phyloP scores from a whole-genome alignment of 2,888 invertebrate species.

The Oscheius myriophilus region DNA sequence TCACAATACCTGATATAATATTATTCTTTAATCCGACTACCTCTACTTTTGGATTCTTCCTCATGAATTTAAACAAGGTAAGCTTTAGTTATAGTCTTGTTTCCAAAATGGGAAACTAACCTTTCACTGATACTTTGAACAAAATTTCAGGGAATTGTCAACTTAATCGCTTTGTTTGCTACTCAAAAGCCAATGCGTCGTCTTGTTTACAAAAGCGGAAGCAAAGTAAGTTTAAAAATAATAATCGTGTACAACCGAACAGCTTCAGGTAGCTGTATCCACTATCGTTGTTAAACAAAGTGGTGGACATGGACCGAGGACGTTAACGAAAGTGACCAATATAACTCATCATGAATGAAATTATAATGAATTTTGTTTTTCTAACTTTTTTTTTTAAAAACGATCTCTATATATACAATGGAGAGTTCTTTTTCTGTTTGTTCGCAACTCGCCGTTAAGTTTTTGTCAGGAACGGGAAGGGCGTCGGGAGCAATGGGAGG shows the following conservation, averaged over 20 bases:
- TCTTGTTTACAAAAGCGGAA: conserved; percentile 31
- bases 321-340: too few species aligned
- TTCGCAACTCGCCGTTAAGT: too few species aligned
- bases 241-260: too few species aligned
- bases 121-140: background rate
- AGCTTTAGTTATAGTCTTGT: background rate
- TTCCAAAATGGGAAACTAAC: too few species aligned
- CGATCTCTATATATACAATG: too few species aligned
- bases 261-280: conserved; percentile 1
- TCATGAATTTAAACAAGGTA: conserved; percentile 57
- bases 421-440: too few species aligned
- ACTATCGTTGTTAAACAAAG: background rate
- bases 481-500: too few species aligned
- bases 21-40: conserved; percentile 40
- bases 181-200: conserved; percentile 47
- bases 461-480: too few species aligned
- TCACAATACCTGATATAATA: conserved; percentile 46
- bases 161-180: conserved; percentile 42
- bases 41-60: conserved; percentile 42
- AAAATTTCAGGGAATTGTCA: conserved; percentile 41
- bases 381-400: too few species aligned
- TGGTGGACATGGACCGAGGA: too few species aligned
- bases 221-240: background rate
- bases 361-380: too few species aligned
- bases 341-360: too few species aligned